A percentile compares a stretch with the other conserved stretches of the same genome.
phyloP scores from a whole-genome alignment of 1,140 invertebrate genomes.

The Gonioctena quinquepunctata region DNA sequence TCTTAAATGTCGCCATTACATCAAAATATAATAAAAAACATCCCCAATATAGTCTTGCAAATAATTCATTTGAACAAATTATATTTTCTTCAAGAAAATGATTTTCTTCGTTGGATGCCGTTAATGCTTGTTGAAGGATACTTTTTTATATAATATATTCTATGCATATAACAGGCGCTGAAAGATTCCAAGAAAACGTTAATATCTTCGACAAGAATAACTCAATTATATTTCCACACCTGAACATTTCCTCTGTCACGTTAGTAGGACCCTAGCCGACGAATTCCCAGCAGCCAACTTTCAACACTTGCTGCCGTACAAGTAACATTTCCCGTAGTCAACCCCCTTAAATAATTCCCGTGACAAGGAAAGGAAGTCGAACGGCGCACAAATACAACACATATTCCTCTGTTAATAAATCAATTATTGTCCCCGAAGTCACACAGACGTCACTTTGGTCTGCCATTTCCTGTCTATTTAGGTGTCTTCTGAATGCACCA shows the following conservation, averaged over 20 bases:
- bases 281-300: not conserved
- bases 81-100: too few relatives aligned
- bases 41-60: too few relatives aligned
- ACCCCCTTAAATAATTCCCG: constrained; percentile 1
- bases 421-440: constrained; percentile 11
- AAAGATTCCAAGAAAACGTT: too few relatives aligned
- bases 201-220: not conserved
- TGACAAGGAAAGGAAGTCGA: not conserved
- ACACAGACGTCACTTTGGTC: constrained; percentile 1
- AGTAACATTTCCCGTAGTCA: not conserved
- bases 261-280: not conserved
- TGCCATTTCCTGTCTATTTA: constrained; percentile 11
- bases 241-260: not conserved
- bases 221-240: not conserved
- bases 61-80: too few relatives aligned
- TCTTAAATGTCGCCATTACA: too few relatives aligned
- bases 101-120: too few relatives aligned
- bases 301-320: not conserved
- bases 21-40: too few relatives aligned
- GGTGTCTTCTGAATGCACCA: not conserved
- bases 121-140: too few relatives aligned
- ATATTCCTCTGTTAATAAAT: constrained; percentile 11
- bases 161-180: too few relatives aligned
- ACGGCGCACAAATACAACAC: not conserved
- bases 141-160: too few relatives aligned